These are phyloP conservation scores for Nansenia antarctica DNA, from an alignment of 2,113 vertebrate genomes.

Conservation along the genomic window DNA sequence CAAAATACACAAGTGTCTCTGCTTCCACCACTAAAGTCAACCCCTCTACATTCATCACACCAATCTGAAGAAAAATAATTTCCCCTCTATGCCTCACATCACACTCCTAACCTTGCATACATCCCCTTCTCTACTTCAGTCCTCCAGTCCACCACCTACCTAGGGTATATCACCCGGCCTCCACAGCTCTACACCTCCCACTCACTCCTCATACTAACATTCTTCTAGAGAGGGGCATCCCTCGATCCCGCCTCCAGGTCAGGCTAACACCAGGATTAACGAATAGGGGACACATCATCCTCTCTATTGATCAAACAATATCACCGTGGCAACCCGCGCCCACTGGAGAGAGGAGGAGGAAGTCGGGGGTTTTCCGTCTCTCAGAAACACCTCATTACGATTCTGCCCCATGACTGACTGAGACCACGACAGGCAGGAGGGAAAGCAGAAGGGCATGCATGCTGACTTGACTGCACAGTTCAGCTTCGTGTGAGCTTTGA, in stretches of 20 bases:
- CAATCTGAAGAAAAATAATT: too few species aligned
- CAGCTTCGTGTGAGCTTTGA: background rate
- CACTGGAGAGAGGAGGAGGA: background rate
- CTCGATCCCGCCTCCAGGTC: constrained; percentile 8
- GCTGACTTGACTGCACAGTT: constrained; percentile 3
- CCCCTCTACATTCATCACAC: too few species aligned
- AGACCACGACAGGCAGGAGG: background rate
- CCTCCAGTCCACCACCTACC: constrained; percentile 12
- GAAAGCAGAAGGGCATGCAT: constrained; percentile 17
- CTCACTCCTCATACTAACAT: background rate
- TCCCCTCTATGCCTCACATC: too few species aligned
- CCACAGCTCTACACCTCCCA: too few species aligned
- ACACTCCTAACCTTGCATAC: too few species aligned
- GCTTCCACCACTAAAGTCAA: too few species aligned
- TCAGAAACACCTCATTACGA: constrained; percentile 13
- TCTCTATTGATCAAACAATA: constrained; percentile 53
- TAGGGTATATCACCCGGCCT: constrained; percentile 11
- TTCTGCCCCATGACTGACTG: background rate
- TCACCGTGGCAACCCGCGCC: constrained; percentile 44
- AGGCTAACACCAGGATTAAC: constrained; percentile 18
- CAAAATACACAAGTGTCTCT: too few species aligned
- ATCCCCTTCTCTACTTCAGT: background rate
- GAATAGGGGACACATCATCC: constrained; percentile 34
- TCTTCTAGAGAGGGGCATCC: constrained; percentile 1
- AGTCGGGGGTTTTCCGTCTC: constrained; percentile 17